Base-by-base conservation (phyloP, 2,113 vertebrate genomes). In the Aleadryas rufinucha region DNA sequence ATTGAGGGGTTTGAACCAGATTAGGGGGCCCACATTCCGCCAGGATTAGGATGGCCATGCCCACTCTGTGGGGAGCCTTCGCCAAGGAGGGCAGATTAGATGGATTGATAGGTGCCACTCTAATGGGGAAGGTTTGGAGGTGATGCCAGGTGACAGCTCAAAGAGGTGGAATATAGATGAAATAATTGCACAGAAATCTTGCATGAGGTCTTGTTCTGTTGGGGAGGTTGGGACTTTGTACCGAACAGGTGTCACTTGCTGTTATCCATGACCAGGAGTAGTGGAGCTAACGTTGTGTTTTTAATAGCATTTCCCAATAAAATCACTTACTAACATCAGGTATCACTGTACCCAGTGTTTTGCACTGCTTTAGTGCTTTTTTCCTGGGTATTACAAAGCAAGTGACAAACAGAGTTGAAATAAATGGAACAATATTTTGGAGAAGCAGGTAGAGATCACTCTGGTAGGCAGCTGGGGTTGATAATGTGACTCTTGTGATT, bases 21-120 rank as follows among this genome's bases (percentile, higher is more conserved):
- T 97, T 96, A 97, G 86, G 95, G 81, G 97, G 81, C 96, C 97
- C 76, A 9, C 97, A 97, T 97, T 97, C 97, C 93, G 0, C 64
- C 45, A 84, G 90, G 97, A 96, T 97, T 97, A 97, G 89, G 90
- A 22, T 90, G 84, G 68, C 86, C 70, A 16, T 54, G 85, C 45
- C 93, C 87, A 37, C 60, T 89, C 5, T 35, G 50, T 49, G 69
- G 85, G 50, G 42, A 96, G 78, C 68, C 74, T 84, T 72, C 26
- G 50, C 91, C 91, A 75, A 14, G 76, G 82, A 88, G 76, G 35
- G 84, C 39, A 86, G 93, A 87, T 97, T 93, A 95, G 86, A 18
- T 91, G 81, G 88, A 94, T 79, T 96, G 91, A 64, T 85, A 93
- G 86, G 92, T 97, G 81, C 94, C 75, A 71, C 42, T 70, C 56